Evolutionary conservation across 2,888 invertebrate genomes (phyloP).

Genomic region (Rotaria magnacalcarata): DNA sequence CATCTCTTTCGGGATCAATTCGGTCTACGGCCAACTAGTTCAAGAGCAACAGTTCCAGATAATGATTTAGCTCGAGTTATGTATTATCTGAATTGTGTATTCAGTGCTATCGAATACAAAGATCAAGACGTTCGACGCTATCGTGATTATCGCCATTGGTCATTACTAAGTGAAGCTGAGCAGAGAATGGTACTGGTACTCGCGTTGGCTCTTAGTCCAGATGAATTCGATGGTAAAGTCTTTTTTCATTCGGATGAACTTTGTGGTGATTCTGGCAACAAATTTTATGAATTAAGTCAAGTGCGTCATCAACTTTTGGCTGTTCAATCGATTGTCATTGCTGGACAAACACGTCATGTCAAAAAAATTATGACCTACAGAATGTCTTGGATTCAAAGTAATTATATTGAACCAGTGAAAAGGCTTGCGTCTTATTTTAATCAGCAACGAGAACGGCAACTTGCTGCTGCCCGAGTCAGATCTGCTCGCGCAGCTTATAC

Average conservation of each 20-base stretch:
- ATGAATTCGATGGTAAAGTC: neutral
- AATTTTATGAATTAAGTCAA: neutral
- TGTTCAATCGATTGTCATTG: neutral
- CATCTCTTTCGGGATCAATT: neutral
- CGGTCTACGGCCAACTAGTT: neutral
- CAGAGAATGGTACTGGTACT: neutral
- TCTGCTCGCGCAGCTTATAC: neutral
- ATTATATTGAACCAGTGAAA: neutral
- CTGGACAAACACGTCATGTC: neutral
- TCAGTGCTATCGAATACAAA: conserved; percentile 22
- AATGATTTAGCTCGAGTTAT: conserved; percentile 4
- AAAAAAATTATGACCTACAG: neutral
- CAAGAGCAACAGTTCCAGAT: neutral
- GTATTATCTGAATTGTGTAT: neutral
- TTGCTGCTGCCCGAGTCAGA: neutral
- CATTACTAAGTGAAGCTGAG: neutral
- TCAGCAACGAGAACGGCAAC: neutral
- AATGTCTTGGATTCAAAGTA: neutral
- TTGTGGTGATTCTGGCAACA: neutral
- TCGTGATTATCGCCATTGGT: neutral
- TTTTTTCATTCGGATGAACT: neutral
- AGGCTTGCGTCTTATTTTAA: neutral
- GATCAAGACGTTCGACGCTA: neutral
- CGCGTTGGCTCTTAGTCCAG: neutral
- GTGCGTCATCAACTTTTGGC: neutral